Conservation (phyloP, 2,797 vertebrate genomes). For the Bufotes viridis region DNA sequence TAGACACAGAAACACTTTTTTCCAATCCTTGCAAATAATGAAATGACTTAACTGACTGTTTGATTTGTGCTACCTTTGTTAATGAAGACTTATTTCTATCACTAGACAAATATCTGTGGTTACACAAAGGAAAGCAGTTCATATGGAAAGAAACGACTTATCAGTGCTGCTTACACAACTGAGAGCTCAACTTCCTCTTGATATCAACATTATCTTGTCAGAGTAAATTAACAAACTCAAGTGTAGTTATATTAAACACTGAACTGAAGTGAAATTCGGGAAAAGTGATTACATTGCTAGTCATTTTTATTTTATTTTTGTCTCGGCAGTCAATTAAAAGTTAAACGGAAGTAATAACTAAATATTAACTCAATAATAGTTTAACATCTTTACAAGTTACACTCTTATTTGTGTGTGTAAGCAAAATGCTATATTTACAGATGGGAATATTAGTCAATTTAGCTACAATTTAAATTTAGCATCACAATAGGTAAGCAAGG, state of each 20-base stretch:
- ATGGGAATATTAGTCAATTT: background rate
- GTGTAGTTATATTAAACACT: conserved; percentile 22
- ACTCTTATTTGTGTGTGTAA: background rate
- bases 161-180: conserved; percentile 30
- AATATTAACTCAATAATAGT: conserved; percentile 10
- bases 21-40: background rate
- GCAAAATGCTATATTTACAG: background rate
- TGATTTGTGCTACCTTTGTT: conserved; percentile 31
- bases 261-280: conserved; percentile 17
- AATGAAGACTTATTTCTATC: conserved; percentile 33
- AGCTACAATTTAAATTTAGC: background rate
- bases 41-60: conserved; percentile 34
- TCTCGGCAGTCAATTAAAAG: conserved; percentile 28
- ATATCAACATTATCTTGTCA: conserved; percentile 46
- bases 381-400: conserved; percentile 13
- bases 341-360: conserved; percentile 25
- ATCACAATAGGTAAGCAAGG: background rate
- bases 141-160: conserved; percentile 19
- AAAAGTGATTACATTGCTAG: conserved; percentile 30
- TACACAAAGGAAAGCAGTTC: conserved; percentile 24
- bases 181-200: conserved; percentile 22
- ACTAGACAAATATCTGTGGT: conserved; percentile 21
- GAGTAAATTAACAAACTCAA: conserved; percentile 38
- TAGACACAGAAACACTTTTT: background rate
- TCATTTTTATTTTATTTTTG: background rate